phyloP scores from a whole-genome alignment of 2,113 vertebrate species.

The Polypterus senegalus region DNA sequence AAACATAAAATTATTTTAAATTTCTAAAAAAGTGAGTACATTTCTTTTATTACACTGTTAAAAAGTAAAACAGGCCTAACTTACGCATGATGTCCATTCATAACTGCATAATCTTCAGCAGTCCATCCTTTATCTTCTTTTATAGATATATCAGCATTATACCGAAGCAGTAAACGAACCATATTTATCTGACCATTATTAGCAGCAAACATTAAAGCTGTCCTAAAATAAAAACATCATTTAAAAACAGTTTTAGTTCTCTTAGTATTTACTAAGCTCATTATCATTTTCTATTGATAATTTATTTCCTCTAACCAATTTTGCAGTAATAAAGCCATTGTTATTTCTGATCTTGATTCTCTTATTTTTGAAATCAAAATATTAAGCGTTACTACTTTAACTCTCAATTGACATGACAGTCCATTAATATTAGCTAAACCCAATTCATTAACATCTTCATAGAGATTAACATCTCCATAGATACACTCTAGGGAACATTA shows the following conservation, averaged over 20 bases:
- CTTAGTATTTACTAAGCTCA: neutral
- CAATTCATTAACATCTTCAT: too few relatives aligned
- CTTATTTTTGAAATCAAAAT: too few relatives aligned
- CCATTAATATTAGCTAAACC: too few relatives aligned
- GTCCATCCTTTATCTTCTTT: constrained; percentile 66
- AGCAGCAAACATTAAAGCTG: constrained; percentile 64
- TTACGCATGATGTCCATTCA: constrained; percentile 69
- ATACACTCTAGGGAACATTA: too few relatives aligned
- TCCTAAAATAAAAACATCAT: constrained; percentile 39
- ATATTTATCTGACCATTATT: constrained; percentile 58
- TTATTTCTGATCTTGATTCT: too few relatives aligned
- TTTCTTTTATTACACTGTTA: neutral
- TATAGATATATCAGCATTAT: constrained; percentile 54
- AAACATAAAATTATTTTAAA: neutral
- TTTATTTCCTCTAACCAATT: too few relatives aligned
- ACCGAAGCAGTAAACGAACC: constrained; percentile 54
- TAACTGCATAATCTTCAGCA: constrained; percentile 66
- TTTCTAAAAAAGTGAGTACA: neutral
- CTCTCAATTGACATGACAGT: too few relatives aligned
- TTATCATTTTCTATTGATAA: too few relatives aligned
- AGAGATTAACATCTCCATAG: too few relatives aligned
- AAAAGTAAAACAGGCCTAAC: constrained; percentile 11
- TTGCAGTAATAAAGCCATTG: too few relatives aligned
- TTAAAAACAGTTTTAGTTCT: neutral
- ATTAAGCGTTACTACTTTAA: too few relatives aligned